phyloP scores from a whole-genome alignment of 2,888 invertebrate species.

The Crematogaster levior region DNA sequence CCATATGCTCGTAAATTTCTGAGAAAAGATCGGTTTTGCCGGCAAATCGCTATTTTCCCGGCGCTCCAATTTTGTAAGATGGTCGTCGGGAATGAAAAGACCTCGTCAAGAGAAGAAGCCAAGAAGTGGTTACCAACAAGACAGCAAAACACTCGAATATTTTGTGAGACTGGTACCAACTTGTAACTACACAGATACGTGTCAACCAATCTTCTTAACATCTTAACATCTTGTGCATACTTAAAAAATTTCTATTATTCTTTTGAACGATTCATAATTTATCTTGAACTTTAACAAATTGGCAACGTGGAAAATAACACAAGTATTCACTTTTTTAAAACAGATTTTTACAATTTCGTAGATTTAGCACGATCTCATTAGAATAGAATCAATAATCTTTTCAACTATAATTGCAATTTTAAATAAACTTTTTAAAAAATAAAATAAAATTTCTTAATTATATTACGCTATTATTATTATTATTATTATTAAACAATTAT shows the following conservation, averaged over 20 bases:
- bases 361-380: background rate
- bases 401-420: background rate
- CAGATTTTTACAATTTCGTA: background rate
- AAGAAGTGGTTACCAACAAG: slow-evolving; percentile 54
- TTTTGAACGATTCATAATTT: background rate
- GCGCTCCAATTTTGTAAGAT: slow-evolving; percentile 50
- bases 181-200: slow-evolving; percentile 63
- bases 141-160: slow-evolving; percentile 38
- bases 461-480: too few species aligned
- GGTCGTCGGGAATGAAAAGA: slow-evolving; percentile 52
- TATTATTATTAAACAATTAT: too few species aligned
- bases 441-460: background rate
- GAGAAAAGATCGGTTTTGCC: slow-evolving; percentile 28
- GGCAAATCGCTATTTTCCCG: slow-evolving; percentile 31
- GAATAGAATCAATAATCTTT: background rate
- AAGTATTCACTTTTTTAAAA: background rate
- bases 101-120: slow-evolving; percentile 42
- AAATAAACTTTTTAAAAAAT: slow-evolving; percentile 1
- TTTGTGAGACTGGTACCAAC: slow-evolving; percentile 53
- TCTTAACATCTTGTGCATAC: background rate
- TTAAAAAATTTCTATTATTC: background rate
- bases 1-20: slow-evolving; percentile 44
- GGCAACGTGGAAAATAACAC: background rate
- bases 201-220: slow-evolving; percentile 41
- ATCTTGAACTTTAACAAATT: background rate